A percentile compares a stretch with the other conserved stretches of the same genome.
Conservation (phyloP, 92 coral and sea anemone genomes). For the Paramuricea clavata region DNA sequence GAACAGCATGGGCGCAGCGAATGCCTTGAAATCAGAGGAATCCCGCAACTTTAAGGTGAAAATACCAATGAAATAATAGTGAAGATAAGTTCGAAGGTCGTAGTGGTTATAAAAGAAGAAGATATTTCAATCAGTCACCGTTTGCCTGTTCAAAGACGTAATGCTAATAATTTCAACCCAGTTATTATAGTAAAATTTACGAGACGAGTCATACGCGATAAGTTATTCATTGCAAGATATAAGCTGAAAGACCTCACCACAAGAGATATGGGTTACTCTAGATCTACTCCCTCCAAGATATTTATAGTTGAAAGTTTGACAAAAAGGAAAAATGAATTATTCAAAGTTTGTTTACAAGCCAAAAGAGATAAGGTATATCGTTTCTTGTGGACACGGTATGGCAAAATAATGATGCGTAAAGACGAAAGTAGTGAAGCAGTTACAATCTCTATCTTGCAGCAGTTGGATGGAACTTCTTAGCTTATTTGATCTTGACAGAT, state of each 20-base stretch:
- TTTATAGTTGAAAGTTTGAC: conserved; percentile 11
- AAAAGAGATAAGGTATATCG: conserved; percentile 2
- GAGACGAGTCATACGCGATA: not conserved
- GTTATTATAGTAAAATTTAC: conserved; percentile 8
- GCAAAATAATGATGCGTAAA: not conserved
- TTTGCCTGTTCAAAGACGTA: not conserved
- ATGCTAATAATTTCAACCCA: not conserved
- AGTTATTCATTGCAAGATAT: not conserved
- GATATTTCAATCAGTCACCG: conserved; percentile 11
- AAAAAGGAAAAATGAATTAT: not conserved
- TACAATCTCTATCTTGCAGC: not conserved
- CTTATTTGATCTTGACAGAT: not conserved
- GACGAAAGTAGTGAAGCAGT: not conserved
- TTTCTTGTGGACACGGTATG: not conserved
- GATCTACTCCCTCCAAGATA: not conserved
- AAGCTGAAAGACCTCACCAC: not conserved
- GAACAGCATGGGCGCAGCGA: not conserved
- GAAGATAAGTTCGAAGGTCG: conserved; percentile 1
- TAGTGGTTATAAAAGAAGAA: not conserved
- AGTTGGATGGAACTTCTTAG: not conserved
- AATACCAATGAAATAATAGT: not conserved
- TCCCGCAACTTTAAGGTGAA: not conserved
- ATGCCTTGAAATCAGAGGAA: conserved; percentile 1
- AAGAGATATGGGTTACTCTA: not conserved
- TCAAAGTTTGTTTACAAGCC: not conserved